Evolutionary conservation across 2,888 invertebrate genomes (phyloP).

Genomic region (Drosophila ezoana): DNA sequence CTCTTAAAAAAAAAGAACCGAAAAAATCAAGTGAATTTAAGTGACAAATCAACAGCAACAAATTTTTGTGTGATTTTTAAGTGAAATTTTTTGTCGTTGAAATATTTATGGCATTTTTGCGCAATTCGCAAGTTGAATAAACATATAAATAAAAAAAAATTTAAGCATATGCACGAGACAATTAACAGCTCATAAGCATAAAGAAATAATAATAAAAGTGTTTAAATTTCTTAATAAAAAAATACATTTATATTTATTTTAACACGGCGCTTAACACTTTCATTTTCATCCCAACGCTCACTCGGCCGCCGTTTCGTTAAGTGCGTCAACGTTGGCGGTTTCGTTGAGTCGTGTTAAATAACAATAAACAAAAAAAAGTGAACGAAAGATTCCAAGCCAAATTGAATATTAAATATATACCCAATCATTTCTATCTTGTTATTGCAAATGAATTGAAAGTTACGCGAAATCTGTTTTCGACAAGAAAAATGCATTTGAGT

Average conservation of each 20-base stretch:
- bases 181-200: slow-evolving; percentile 37
- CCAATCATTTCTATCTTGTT: slow-evolving; percentile 1
- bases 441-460: slow-evolving; percentile 43
- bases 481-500: slow-evolving; percentile 60
- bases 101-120: slow-evolving; percentile 41
- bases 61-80: slow-evolving; percentile 32
- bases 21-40: slow-evolving; percentile 19
- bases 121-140: slow-evolving; percentile 53
- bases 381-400: slow-evolving; percentile 35
- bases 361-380: slow-evolving; percentile 56
- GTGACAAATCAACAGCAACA: slow-evolving; percentile 29
- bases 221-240: slow-evolving; percentile 19
- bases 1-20: slow-evolving; percentile 4
- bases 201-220: slow-evolving; percentile 17
- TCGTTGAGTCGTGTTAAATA: slow-evolving; percentile 73
- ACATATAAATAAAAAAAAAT: slow-evolving; percentile 40
- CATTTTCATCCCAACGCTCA: slow-evolving; percentile 62
- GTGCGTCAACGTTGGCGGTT: slow-evolving; percentile 42
- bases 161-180: slow-evolving; percentile 35
- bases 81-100: slow-evolving; percentile 54
- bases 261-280: slow-evolving; percentile 68
- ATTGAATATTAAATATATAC: slow-evolving; percentile 11
- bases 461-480: slow-evolving; percentile 9
- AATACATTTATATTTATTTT: slow-evolving; percentile 24
- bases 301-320: slow-evolving; percentile 44